These are phyloP conservation scores for Xylophagus ater DNA, from an alignment of 2,888 invertebrate species.

Conservation along the genomic window DNA sequence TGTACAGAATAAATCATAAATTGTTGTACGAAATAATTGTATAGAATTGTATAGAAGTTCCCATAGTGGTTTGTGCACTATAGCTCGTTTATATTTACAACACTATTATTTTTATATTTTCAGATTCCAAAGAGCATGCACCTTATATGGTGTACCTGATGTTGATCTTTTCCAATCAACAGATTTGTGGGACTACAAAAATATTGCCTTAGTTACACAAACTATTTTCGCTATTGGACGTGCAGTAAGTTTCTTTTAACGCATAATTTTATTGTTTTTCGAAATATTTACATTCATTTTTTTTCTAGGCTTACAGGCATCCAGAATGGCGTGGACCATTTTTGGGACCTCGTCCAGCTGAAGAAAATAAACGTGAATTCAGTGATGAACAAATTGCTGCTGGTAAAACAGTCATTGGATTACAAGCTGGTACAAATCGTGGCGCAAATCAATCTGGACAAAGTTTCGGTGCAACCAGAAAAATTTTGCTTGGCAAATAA, in stretches of 20 bases:
- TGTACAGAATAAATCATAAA: too few species aligned
- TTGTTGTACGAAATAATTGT: too few species aligned
- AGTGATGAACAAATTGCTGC: constrained; percentile 71
- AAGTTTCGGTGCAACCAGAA: constrained; percentile 73
- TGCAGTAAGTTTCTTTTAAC: constrained; percentile 46
- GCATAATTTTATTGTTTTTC: constrained; percentile 4
- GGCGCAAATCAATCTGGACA: constrained; percentile 78
- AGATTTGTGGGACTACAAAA: constrained; percentile 83
- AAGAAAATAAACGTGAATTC: constrained; percentile 72
- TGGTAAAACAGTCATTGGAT: constrained; percentile 71
- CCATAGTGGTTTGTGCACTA: too few species aligned
- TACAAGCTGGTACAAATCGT: constrained; percentile 80
- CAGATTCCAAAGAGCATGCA: constrained; percentile 73
- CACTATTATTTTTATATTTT: constrained; percentile 16
- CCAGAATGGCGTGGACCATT: constrained; percentile 74
- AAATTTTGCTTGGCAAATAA: constrained; percentile 68
- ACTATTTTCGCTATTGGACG: constrained; percentile 82
- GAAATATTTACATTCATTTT: background rate
- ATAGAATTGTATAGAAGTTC: too few species aligned
- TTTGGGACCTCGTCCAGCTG: constrained; percentile 76
- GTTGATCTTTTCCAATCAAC: constrained; percentile 84
- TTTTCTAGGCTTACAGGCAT: constrained; percentile 58
- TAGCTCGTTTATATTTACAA: too few species aligned
- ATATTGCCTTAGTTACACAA: constrained; percentile 76
- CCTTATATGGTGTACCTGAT: constrained; percentile 73